These are phyloP conservation scores for Pristionchus arcanus DNA, from an alignment of 2,888 invertebrate species.

Conservation along the genomic window DNA sequence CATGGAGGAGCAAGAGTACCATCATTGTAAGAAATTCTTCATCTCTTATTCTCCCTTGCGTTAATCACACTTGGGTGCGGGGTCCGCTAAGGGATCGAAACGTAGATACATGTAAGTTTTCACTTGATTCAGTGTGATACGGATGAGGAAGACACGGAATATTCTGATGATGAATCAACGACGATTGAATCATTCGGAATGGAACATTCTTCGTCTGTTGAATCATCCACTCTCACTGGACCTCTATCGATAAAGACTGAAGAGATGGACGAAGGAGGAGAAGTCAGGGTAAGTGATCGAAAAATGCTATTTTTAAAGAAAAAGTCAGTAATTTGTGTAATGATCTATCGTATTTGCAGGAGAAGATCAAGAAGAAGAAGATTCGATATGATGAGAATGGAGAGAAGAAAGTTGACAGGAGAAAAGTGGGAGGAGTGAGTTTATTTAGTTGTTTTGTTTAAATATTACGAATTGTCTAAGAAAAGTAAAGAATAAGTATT, in stretches of 20 bases:
- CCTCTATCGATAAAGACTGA: background rate
- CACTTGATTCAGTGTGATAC: background rate
- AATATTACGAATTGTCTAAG: too few species aligned
- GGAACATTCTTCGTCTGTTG: background rate
- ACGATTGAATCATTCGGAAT: background rate
- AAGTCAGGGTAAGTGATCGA: background rate
- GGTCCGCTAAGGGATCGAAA: background rate
- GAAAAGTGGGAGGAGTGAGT: constrained; percentile 48
- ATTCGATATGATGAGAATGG: constrained; percentile 13
- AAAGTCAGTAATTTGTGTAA: background rate
- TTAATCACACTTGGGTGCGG: too few species aligned
- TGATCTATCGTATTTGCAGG: background rate
- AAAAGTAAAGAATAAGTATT: too few species aligned
- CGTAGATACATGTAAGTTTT: background rate
- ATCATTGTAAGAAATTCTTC: too few species aligned
- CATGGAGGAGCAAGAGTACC: background rate
- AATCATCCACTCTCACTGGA: background rate
- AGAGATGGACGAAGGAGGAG: background rate
- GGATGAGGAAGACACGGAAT: background rate
- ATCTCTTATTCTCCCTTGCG: too few species aligned
- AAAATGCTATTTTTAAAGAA: background rate
- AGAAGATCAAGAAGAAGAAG: background rate
- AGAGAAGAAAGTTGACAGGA: constrained; percentile 36
- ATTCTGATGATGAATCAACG: background rate
- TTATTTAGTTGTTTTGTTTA: too few species aligned